Evolutionary conservation across 2,113 vertebrate species (phyloP).

Genomic region (Gymnarchus niloticus): DNA sequence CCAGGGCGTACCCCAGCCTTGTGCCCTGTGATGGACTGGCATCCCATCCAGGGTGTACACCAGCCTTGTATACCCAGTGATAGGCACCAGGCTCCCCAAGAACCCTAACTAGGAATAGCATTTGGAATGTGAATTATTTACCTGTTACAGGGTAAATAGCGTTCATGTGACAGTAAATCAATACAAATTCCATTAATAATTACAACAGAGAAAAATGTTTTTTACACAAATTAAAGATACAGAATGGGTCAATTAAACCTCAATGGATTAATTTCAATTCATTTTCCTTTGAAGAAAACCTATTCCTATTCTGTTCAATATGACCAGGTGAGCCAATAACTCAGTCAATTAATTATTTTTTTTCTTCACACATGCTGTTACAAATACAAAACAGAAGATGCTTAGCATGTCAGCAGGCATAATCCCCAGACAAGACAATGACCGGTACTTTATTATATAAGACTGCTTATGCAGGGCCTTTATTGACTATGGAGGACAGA

Average conservation of each 20-base stretch:
- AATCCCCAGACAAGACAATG: background rate
- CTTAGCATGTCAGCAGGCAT: background rate
- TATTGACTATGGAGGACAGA: background rate
- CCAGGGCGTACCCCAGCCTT: background rate
- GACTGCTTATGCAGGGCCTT: background rate
- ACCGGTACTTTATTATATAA: background rate
- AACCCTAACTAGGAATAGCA: background rate
- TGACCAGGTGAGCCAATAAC: conserved; percentile 85
- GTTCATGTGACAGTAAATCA: background rate
- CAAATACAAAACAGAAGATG: background rate
- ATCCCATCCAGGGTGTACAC: too few relatives aligned
- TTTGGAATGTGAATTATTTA: conserved; percentile 41
- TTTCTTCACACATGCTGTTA: conserved; percentile 77
- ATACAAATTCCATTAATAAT: background rate
- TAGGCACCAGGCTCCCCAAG: background rate
- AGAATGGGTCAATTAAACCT: background rate
- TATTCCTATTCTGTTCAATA: conserved; percentile 86
- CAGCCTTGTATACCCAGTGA: too few relatives aligned
- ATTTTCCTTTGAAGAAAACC: conserved; percentile 78
- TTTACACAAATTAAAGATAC: background rate
- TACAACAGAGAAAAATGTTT: background rate
- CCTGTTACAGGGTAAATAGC: background rate
- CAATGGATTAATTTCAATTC: too few relatives aligned
- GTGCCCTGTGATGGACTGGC: too few relatives aligned
- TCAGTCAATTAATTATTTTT: conserved; percentile 81